Evolutionary conservation across 2,888 invertebrate genomes (phyloP).

Genomic region (Noctuana brunneofusca): DNA sequence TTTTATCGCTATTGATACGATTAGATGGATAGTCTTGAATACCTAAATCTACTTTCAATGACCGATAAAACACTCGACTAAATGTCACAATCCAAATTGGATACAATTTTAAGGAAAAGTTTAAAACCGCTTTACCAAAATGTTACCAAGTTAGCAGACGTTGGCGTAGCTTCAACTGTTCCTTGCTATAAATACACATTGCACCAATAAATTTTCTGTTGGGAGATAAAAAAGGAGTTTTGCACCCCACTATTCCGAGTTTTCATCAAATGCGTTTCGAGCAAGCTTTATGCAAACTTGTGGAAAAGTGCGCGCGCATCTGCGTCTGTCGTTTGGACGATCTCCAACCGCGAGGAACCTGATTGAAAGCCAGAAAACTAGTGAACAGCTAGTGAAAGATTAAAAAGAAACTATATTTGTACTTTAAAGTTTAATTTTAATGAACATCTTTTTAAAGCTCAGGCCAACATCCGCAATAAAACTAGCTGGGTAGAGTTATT

Average conservation of each 20-base stretch:
- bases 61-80: conserved; percentile 44
- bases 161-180: conserved; percentile 53
- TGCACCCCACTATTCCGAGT: conserved; percentile 49
- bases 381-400: background rate
- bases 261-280: conserved; percentile 64
- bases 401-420: conserved; percentile 7
- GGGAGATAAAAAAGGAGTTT: conserved; percentile 50
- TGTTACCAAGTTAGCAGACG: conserved; percentile 58
- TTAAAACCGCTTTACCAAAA: conserved; percentile 49
- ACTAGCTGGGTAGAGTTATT: too few species aligned
- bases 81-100: conserved; percentile 43
- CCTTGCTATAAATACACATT: conserved; percentile 58
- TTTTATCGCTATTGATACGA: conserved; percentile 32
- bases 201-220: conserved; percentile 58
- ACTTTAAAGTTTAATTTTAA: background rate
- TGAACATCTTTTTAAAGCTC: background rate
- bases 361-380: conserved; percentile 41
- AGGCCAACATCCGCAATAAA: too few species aligned
- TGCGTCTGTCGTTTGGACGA: conserved; percentile 57
- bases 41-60: conserved; percentile 42
- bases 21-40: conserved; percentile 20
- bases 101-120: conserved; percentile 46
- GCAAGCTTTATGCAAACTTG: conserved; percentile 64
- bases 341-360: conserved; percentile 53
- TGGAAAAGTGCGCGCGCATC: conserved; percentile 51